Conservation (phyloP, 2,888 invertebrate species). For the Piscicola geometra region DNA sequence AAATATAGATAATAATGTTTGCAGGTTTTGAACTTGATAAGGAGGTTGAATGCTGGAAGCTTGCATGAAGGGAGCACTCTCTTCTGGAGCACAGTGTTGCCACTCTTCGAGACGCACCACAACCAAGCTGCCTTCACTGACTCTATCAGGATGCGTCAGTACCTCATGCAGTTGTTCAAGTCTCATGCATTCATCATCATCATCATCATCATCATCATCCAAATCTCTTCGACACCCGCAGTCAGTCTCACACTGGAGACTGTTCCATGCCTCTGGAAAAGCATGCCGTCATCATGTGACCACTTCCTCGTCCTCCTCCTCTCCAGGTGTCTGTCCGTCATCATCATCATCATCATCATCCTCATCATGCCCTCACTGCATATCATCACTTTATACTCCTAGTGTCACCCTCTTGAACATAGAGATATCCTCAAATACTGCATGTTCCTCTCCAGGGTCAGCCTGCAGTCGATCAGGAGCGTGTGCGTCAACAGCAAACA, state of each 20-base stretch:
- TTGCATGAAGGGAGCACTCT: background rate
- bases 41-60: background rate
- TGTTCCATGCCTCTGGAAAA: background rate
- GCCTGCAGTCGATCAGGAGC: background rate
- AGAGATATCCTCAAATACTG: background rate
- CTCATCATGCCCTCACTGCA: background rate
- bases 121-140: background rate
- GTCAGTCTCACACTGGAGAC: background rate
- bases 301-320: background rate
- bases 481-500: background rate
- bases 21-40: background rate
- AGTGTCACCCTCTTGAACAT: background rate
- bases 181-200: too few relatives aligned
- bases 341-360: background rate
- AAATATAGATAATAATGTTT: background rate
- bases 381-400: background rate
- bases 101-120: background rate
- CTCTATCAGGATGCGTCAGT: constrained; percentile 1
- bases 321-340: background rate
- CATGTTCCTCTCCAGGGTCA: background rate
- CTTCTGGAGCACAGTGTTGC: background rate
- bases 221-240: background rate
- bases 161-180: too few relatives aligned
- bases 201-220: background rate
- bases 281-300: background rate